Base-by-base conservation (phyloP, 2,888 invertebrate genomes). In the Lasioglossum leucozonium region DNA sequence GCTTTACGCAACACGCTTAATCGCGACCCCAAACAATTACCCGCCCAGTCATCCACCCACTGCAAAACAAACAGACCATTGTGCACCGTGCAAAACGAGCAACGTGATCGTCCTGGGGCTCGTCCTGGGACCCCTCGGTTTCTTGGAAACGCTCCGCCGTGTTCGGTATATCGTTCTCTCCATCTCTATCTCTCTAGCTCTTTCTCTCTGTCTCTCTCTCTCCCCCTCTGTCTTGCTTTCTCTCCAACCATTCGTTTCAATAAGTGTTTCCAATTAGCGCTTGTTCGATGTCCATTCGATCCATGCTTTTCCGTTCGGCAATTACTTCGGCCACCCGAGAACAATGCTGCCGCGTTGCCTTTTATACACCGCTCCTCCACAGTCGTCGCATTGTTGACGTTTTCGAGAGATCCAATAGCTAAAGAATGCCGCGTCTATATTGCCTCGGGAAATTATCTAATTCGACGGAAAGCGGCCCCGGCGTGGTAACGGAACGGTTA, bases 281-380 rank as follows among this genome's bases (percentile, higher is more conserved):
- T 71, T 37, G 22, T 34, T 71, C 71, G 37, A 40, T 34, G 37
- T 40, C 22, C n/a, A 71, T 71, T 71, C 71, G 37, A 37, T 71
- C 71, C 71, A 37, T 10, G 71, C 71, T 22, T 71, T 37, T 71
- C 37, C 71, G 40, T 30, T 62, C 62, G 62, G 30, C 62, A 16
- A 62, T 62, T 62, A 62, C 62, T 62, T 62, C 30, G 62, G 62
- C 62, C 62, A 62, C 30, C 62, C 62, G 58, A 58, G 62, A 30
- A 62, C 62, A 62, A 62, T 62, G 62, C 26, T 26, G 30, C 16
- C 62, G 30, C 62, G 62, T 62, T 30, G 30, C 71, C 71, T 37
- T 71, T 71, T 40, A n/a, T 40, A 37, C 69, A 40, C 37, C 71
- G 37, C 37, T 71, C 37, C 71, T 71, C 30, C n/a, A 30, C 26